A percentile compares a stretch with the other conserved stretches of the same genome.
phyloP scores from a whole-genome alignment of 2,888 invertebrate species.

The Balanococcus diminutus region DNA sequence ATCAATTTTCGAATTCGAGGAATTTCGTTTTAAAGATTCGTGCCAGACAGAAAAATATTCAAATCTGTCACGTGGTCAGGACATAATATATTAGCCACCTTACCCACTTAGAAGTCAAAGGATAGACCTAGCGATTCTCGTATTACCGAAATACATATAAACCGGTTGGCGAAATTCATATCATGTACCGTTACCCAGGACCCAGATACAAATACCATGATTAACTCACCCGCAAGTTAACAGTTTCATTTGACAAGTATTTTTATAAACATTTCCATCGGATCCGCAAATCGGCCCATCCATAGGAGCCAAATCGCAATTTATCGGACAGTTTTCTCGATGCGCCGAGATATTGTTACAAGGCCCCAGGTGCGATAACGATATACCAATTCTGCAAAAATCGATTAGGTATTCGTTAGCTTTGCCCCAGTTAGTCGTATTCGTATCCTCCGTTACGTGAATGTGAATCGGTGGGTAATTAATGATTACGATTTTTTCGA shows the following conservation, averaged over 20 bases:
- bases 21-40: no score
- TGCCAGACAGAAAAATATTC: no score
- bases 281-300: conserved; percentile 92
- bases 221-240: conserved; percentile 80
- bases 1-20: no score
- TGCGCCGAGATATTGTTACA: conserved; percentile 78
- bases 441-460: no score
- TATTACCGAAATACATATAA: background rate
- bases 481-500: background rate
- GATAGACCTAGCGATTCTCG: background rate
- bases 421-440: no score
- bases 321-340: conserved; percentile 86
- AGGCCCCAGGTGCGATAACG: conserved; percentile 69
- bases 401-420: background rate
- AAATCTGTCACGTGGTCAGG: no score
- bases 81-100: no score
- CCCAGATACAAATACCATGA: background rate
- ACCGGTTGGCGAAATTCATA: background rate
- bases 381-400: conserved; percentile 68
- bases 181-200: background rate
- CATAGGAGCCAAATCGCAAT: conserved; percentile 82
- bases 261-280: conserved; percentile 90
- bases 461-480: background rate
- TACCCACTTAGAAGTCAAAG: background rate
- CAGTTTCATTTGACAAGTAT: conserved; percentile 90